Base-by-base conservation (phyloP, 2,888 invertebrate genomes). In the Heliconius sara region DNA sequence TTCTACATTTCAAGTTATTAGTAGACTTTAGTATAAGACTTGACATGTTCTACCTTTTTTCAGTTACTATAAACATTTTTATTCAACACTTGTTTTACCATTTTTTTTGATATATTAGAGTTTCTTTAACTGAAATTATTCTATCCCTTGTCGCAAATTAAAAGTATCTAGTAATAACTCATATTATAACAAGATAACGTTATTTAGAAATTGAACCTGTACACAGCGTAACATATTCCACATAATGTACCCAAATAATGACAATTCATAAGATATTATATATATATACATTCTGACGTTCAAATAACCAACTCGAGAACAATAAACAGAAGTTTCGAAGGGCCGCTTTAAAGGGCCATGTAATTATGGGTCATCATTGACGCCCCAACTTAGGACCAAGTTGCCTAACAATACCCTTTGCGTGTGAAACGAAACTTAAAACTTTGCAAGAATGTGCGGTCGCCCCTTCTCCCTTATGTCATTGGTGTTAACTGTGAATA, bases 361-460 rank as follows among this genome's bases (percentile, higher is more conserved):
- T 87, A 89, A 89, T 89, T 89, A 87, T 85, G 82, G 80, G 80
- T 85, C 86, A 86, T 88, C 88, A 89, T 88, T 86, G 87, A 85
- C 84, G 84, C 84, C 84, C 82, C 83, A 88, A 88, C 87, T 87
- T 85, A 76, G 82, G 84, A 83, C 86, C 83, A 87, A 87, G 85
- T 88, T 87, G 82, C 83, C 84, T 70, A 75, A 79, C 79, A 73
- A 77, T 74, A 83, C 84, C 85, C 83, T 83, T 89, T 84, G 90
- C 89, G 90, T 90, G 90, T 85, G 86, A 88, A 90, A 87, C 85
- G 85, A 87, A 89, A 89, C 88, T 90, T 89, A 86, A 85, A 85
- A 86, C 83, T 88, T 85, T 78, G 84, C 87, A 90, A 90, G 90
- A 90, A 91, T 91, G 89, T 89, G 89, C 89, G 89, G 88, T 86